phyloP scores from a whole-genome alignment of 1,140 invertebrate genomes.

The Tetramorium alpestre region DNA sequence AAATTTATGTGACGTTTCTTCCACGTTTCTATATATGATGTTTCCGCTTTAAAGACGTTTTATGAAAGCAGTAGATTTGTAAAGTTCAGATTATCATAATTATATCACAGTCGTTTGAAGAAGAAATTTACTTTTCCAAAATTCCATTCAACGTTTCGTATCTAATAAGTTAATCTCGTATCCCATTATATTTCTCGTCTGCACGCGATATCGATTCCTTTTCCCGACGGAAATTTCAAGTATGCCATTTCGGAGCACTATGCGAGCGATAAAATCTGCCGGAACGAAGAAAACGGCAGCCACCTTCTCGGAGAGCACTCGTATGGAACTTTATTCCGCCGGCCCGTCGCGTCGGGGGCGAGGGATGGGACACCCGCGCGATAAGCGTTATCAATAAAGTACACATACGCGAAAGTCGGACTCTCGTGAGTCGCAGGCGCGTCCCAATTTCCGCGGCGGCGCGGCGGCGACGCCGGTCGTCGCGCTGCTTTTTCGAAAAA shows the following conservation, averaged over 20 bases:
- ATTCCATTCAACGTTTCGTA: conserved; percentile 11
- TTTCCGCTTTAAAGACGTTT: not conserved
- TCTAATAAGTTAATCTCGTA: conserved; percentile 47
- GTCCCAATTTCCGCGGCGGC: conserved; percentile 68
- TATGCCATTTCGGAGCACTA: conserved; percentile 47
- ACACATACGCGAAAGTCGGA: conserved; percentile 59
- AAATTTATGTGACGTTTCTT: conserved; percentile 14
- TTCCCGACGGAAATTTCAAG: conserved; percentile 45
- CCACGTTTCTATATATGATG: not conserved
- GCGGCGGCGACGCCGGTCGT: conserved; percentile 43
- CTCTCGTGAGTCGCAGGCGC: conserved; percentile 33
- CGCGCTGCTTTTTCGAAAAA: conserved; percentile 65
- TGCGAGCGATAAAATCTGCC: conserved; percentile 51
- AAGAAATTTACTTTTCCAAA: not conserved
- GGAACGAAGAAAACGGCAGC: conserved; percentile 47
- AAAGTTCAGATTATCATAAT: not conserved
- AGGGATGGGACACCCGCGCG: conserved; percentile 9
- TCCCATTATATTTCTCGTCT: conserved; percentile 31
- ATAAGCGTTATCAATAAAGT: conserved; percentile 75
- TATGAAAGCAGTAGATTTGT: not conserved
- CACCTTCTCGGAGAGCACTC: conserved; percentile 30
- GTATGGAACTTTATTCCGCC: conserved; percentile 45
- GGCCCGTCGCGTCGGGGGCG: conserved; percentile 1
- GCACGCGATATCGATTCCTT: conserved; percentile 45
- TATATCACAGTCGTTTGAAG: conserved; percentile 6